Evolutionary conservation across 2,113 vertebrate genomes (phyloP).

Genomic region (Parotia lawesii): DNA sequence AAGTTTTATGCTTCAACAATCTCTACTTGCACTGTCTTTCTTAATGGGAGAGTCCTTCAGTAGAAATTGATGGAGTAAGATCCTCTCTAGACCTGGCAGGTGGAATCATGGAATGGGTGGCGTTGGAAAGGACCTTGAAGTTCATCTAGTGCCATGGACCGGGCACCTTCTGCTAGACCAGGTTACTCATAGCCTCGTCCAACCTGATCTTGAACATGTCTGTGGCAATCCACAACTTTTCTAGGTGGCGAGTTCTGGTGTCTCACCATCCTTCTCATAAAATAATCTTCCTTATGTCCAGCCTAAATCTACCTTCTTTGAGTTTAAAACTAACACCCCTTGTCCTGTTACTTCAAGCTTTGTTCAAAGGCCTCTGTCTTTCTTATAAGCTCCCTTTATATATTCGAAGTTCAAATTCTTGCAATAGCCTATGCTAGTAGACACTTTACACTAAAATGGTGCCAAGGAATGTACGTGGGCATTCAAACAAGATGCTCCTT

Average conservation of each 20-base stretch:
- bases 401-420: background rate
- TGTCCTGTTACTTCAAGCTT: background rate
- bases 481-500: background rate
- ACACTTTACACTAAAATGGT: background rate
- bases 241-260: background rate
- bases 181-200: background rate
- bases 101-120: background rate
- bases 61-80: background rate
- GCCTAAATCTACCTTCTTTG: background rate
- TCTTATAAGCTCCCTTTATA: background rate
- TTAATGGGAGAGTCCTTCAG: background rate
- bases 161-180: background rate
- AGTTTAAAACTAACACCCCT: background rate
- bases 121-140: background rate
- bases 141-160: background rate
- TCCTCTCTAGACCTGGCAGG: background rate
- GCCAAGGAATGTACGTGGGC: background rate
- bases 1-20: background rate
- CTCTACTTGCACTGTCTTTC: background rate
- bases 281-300: background rate
- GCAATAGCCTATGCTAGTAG: background rate
- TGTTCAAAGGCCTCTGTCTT: background rate
- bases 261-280: background rate
- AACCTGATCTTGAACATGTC: background rate
- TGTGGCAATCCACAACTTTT: background rate